Evolutionary conservation across 2,888 invertebrate species (phyloP), one percentile per base, ranked within the genome.

Genomic region (Noctua fimbriata): DNA sequence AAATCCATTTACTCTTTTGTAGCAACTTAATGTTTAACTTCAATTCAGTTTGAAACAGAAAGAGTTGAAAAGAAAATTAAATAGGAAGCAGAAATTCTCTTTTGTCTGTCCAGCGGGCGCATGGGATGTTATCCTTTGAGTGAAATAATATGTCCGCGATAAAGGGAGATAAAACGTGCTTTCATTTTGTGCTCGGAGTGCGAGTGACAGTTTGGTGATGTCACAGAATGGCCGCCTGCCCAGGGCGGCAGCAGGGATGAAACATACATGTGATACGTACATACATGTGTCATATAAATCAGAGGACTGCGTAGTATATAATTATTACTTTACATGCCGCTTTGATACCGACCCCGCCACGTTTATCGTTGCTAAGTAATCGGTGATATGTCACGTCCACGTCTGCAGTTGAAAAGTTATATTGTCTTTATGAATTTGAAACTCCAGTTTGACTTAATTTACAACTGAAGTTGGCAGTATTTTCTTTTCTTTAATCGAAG

Each of bases 91-190:
- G 84, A 88, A 76, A 85, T 88, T 83, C 82, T 82, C 88, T 87
- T 90, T 91, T 90, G 87, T 92, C 58, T 71, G 84, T 87, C 85
- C 85, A 49, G 73, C 36, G 58, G 44, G 52, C 36, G 83, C 87
- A 80, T 84, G 79, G 87, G 84, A 89, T 88, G 89, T 89, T 91
- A 89, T 92, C 90, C 90, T 92, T 92, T 92, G 91, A 90, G 87
- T 91, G 90, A 91, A 93, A 93, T 91, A 92, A 92, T 92, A 92
- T 91, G 91, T 91, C 90, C 86, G 87, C 88, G 92, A 93, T 94
- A 93, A 92, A 93, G 90, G 89, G 89, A 91, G 92, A 93, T 93
- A 93, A 93, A 94, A 93, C 92, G 92, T 92, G 92, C 92, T 93
- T 94, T 92, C 93, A 93, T 94, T 93, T 91, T 88, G 92, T 87